phyloP scores from a whole-genome alignment of 2,113 vertebrate genomes.

The Lophura nycthemera region DNA sequence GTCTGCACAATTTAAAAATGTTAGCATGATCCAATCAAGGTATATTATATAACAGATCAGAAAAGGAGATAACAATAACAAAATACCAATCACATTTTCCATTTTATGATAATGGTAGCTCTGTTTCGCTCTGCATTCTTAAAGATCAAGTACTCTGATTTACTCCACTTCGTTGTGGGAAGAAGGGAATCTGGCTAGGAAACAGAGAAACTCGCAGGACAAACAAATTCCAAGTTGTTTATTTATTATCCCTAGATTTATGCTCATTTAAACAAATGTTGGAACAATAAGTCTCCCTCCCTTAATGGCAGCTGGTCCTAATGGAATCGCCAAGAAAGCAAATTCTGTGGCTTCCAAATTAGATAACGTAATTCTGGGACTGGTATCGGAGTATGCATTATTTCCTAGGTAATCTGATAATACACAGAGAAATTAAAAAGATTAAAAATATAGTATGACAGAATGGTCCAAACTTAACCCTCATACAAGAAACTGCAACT shows the following conservation, averaged over 20 bases:
- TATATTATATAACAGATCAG: not conserved
- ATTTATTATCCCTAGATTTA: conserved; percentile 20
- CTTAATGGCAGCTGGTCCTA: not conserved
- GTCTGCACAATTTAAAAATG: not conserved
- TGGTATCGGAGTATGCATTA: not conserved
- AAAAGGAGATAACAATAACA: not conserved
- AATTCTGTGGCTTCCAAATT: not conserved
- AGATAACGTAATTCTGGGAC: not conserved
- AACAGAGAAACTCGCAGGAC: conserved; percentile 12
- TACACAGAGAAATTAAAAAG: not conserved
- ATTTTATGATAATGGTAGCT: not conserved
- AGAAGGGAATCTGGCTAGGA: not conserved
- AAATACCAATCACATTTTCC: not conserved
- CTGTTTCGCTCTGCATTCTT: not conserved
- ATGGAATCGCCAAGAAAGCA: not conserved
- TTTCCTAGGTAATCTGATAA: conserved; percentile 11
- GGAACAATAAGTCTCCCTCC: not conserved
- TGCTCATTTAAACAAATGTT: conserved; percentile 50
- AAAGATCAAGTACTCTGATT: not conserved
- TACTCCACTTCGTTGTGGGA: not conserved
- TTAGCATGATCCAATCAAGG: not conserved
- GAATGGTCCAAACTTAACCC: not conserved
- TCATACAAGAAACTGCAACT: not conserved
- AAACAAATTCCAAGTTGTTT: not conserved
- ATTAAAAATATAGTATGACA: not conserved